These are phyloP conservation scores for Diplolepis rosae DNA, from an alignment of 2,888 invertebrate species.

Conservation along the genomic window DNA sequence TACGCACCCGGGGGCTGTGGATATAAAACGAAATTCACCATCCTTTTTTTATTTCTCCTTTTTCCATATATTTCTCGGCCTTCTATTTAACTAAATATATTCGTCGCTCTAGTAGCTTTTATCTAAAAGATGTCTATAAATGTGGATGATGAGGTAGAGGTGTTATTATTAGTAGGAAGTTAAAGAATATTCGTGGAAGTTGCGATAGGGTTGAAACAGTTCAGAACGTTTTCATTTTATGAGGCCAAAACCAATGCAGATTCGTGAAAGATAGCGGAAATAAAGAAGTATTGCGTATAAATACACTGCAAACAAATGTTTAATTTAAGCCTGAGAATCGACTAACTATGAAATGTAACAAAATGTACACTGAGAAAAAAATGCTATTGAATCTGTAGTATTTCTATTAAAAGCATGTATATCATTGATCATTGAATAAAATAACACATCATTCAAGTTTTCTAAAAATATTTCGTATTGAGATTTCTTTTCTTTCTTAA, in stretches of 20 bases:
- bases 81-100: slow-evolving; percentile 44
- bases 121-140: slow-evolving; percentile 46
- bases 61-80: slow-evolving; percentile 21
- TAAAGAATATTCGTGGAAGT: neutral
- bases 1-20: neutral
- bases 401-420: too few relatives aligned
- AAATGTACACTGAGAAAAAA: too few relatives aligned
- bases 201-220: neutral
- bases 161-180: neutral
- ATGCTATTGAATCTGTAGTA: too few relatives aligned
- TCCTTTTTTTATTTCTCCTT: neutral
- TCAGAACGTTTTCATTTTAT: slow-evolving; percentile 40
- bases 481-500: too few relatives aligned
- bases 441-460: too few relatives aligned
- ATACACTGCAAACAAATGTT: too few relatives aligned
- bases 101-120: slow-evolving; percentile 35
- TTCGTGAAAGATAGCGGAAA: slow-evolving; percentile 33
- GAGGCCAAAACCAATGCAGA: slow-evolving; percentile 25
- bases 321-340: too few relatives aligned
- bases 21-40: slow-evolving; percentile 5
- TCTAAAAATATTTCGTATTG: too few relatives aligned
- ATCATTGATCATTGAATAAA: too few relatives aligned
- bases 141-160: slow-evolving; percentile 13
- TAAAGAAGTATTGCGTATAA: slow-evolving; percentile 53
- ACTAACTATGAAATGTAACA: too few relatives aligned